Evolutionary conservation across 1,140 invertebrate genomes (phyloP).

Genomic region (Drosophila melanogaster): DNA sequence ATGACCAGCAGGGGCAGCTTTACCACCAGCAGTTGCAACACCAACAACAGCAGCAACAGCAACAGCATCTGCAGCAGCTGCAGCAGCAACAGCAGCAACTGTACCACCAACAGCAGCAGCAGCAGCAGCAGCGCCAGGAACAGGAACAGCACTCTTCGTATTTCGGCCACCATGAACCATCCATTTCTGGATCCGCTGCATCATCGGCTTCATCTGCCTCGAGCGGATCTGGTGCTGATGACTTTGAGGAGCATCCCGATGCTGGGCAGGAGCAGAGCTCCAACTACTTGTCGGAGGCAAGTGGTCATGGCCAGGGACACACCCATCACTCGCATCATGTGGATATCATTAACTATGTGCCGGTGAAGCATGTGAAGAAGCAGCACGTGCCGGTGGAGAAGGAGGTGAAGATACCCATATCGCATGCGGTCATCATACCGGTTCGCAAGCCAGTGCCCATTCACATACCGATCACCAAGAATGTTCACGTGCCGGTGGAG

Average conservation of each 20-base stretch:
- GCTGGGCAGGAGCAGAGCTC: constrained; percentile 54
- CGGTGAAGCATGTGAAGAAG: constrained; percentile 89
- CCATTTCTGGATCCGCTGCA: constrained; percentile 19
- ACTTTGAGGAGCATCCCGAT: constrained; percentile 61
- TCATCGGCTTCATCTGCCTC: constrained; percentile 32
- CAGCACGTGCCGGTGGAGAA: constrained; percentile 89
- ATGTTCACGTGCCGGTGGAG: constrained; percentile 89
- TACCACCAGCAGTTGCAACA: constrained; percentile 43
- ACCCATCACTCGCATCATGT: constrained; percentile 86
- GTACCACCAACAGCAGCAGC: constrained; percentile 24
- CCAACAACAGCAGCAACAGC: constrained; percentile 45
- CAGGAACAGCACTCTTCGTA: constrained; percentile 59
- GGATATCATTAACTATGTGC: constrained; percentile 89
- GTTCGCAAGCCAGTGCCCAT: constrained; percentile 90
- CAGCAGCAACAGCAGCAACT: constrained; percentile 35
- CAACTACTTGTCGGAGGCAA: constrained; percentile 55
- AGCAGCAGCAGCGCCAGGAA: constrained; percentile 45
- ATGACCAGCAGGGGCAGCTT: constrained; percentile 34
- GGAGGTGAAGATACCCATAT: constrained; percentile 88
- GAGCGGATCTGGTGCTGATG: constrained; percentile 44
- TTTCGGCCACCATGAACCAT: constrained; percentile 35
- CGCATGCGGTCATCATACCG: constrained; percentile 89
- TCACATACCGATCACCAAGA: constrained; percentile 89
- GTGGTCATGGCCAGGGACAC: constrained; percentile 40
- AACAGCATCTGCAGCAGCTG: constrained; percentile 21